These are phyloP conservation scores for Lathamus discolor DNA, from an alignment of 2,113 vertebrate species.

Conservation along the genomic window DNA sequence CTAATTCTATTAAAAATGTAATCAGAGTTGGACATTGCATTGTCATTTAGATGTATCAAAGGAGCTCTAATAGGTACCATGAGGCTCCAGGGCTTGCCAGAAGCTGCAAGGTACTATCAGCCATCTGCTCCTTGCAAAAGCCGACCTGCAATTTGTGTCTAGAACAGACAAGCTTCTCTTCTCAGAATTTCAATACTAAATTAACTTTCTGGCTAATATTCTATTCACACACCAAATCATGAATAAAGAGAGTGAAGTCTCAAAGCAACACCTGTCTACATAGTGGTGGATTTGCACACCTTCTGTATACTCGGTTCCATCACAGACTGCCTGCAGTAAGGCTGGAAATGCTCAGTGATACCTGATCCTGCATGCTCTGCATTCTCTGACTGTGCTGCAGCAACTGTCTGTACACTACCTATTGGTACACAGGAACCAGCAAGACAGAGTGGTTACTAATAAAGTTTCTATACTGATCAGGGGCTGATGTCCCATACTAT, in stretches of 20 bases:
- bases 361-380: neutral
- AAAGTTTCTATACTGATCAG: neutral
- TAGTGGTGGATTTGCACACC: fast-evolving
- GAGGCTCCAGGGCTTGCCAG: neutral
- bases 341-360: neutral
- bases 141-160: neutral
- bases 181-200: neutral
- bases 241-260: neutral
- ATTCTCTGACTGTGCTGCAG: neutral
- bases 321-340: neutral
- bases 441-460: neutral
- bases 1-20: neutral
- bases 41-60: neutral
- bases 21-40: neutral
- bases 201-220: neutral
- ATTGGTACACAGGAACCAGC: neutral
- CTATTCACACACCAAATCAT: neutral
- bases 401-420: neutral
- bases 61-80: neutral
- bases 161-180: neutral
- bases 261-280: neutral
- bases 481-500: neutral
- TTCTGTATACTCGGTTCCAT: fast-evolving
- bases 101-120: neutral
- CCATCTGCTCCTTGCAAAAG: neutral